Percentiles rank a stretch among this genome's conserved stretches.
Evolutionary conservation across 2,113 vertebrate genomes (phyloP).

Genomic region (Solenodon paradoxus): DNA sequence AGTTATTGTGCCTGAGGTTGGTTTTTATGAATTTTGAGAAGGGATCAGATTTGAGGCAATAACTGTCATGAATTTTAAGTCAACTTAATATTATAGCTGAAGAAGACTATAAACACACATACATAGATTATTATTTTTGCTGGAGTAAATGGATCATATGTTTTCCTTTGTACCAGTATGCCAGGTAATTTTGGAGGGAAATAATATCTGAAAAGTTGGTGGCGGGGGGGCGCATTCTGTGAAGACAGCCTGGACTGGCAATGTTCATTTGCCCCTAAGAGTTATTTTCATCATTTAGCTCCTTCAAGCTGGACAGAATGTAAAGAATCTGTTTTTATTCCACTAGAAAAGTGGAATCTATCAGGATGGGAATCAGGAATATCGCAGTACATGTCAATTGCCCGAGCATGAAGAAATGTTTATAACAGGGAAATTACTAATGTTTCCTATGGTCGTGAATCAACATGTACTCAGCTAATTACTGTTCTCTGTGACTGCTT

Average conservation of each 20-base stretch:
- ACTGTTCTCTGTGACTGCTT: background rate
- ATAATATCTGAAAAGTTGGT: background rate
- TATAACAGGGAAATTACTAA: background rate
- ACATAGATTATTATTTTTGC: slow-evolving; percentile 46
- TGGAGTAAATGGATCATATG: background rate
- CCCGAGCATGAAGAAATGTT: background rate
- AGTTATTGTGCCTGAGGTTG: slow-evolving; percentile 32
- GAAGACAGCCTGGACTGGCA: background rate
- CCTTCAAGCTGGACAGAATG: slow-evolving; percentile 16
- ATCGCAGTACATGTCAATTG: background rate
- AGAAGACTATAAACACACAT: background rate
- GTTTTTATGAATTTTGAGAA: slow-evolving; percentile 51
- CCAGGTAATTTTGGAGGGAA: background rate
- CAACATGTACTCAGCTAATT: background rate
- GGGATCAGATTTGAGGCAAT: background rate
- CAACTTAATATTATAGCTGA: background rate
- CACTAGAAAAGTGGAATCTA: background rate
- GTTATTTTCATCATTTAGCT: background rate
- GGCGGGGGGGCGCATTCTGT: background rate
- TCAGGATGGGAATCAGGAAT: background rate
- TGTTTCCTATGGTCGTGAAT: background rate
- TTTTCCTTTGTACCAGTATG: background rate
- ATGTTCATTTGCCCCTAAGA: background rate
- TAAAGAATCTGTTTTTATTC: background rate
- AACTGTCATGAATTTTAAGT: slow-evolving; percentile 32